A percentile compares a stretch with the other conserved stretches of the same genome.
Conservation (phyloP, 2,888 invertebrate species). For the Tyria jacobaeae region DNA sequence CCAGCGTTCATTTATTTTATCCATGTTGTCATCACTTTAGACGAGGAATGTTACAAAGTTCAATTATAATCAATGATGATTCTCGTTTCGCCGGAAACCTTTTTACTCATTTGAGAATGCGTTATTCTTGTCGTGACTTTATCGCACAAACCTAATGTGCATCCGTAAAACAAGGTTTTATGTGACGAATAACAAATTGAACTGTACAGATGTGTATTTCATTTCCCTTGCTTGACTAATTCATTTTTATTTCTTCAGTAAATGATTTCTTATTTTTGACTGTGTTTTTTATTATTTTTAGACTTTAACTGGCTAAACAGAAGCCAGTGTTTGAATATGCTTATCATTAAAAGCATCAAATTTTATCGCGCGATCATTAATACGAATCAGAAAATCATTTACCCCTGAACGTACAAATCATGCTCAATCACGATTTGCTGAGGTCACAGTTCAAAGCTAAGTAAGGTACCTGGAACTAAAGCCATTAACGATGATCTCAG, state of each 20-base stretch:
- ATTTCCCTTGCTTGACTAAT: neutral
- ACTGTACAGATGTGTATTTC: neutral
- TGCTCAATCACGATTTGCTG: constrained; percentile 52
- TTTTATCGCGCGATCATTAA: neutral
- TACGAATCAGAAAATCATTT: neutral
- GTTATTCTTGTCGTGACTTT: neutral
- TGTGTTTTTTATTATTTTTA: neutral
- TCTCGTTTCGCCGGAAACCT: neutral
- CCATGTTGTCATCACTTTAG: neutral
- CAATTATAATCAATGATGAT: neutral
- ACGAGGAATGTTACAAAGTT: neutral
- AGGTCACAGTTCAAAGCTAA: constrained; percentile 51
- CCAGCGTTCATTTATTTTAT: neutral
- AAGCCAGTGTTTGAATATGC: neutral
- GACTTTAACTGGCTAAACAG: neutral
- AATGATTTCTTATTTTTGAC: neutral
- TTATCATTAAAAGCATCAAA: neutral
- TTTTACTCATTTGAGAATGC: neutral
- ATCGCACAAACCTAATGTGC: constrained; percentile 9
- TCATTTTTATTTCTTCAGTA: neutral
- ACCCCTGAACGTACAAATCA: constrained; percentile 22
- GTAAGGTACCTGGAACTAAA: constrained; percentile 30
- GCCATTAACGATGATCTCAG: constrained; percentile 63
- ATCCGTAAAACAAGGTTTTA: constrained; percentile 10
- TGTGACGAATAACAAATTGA: constrained; percentile 1